Percentiles rank a stretch among this genome's conserved stretches.
Conservation (phyloP, 1,140 invertebrate genomes). For the Dendroctonus valens region DNA sequence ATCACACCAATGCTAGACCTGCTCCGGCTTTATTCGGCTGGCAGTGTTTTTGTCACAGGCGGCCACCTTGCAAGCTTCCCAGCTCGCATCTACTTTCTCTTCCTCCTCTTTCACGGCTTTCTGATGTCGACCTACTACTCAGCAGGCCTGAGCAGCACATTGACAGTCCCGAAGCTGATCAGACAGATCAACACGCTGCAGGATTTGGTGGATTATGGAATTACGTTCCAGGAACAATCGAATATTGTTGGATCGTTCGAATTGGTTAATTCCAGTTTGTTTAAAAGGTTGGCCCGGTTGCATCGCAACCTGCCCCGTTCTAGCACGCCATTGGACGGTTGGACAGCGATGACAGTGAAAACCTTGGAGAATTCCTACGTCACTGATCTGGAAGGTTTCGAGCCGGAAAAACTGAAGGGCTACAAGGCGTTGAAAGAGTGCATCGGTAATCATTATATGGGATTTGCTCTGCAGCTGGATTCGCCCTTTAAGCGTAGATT, state of each 20-base stretch:
- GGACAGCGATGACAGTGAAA: constrained; percentile 14
- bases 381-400: constrained; percentile 8
- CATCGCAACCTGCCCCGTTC: background rate
- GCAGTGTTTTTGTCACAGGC: background rate
- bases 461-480: constrained; percentile 12
- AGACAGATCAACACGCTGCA: constrained; percentile 20
- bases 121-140: constrained; percentile 16
- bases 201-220: constrained; percentile 26
- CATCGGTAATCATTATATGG: constrained; percentile 11
- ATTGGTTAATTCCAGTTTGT: constrained; percentile 6
- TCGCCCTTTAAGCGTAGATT: constrained; percentile 18
- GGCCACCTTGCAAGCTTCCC: background rate
- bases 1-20: background rate
- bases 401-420: constrained; percentile 1
- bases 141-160: constrained; percentile 19
- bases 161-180: constrained; percentile 7
- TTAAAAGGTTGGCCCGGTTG: constrained; percentile 10
- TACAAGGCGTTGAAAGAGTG: constrained; percentile 24
- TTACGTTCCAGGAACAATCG: background rate
- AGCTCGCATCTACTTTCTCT: background rate
- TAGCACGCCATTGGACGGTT: constrained; percentile 4
- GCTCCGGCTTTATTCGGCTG: constrained; percentile 3
- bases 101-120: constrained; percentile 5
- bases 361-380: constrained; percentile 13
- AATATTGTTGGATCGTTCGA: background rate